phyloP scores from a whole-genome alignment of 2,113 vertebrate species.

The Thomomys bottae region DNA sequence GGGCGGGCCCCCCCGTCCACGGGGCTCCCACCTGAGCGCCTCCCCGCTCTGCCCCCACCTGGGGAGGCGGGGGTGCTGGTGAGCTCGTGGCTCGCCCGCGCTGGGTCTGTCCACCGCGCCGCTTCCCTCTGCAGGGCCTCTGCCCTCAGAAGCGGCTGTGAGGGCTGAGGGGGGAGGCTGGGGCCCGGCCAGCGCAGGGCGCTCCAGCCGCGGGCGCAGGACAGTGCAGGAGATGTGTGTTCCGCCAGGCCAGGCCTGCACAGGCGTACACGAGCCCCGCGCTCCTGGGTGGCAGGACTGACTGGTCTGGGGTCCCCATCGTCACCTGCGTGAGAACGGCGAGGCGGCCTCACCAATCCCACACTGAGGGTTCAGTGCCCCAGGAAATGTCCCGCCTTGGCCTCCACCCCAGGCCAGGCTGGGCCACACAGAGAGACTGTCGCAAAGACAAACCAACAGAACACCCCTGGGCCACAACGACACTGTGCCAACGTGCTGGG shows the following conservation, averaged over 20 bases:
- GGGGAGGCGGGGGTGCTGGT: too few species aligned
- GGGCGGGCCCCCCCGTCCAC: not conserved
- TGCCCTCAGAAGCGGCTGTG: not conserved
- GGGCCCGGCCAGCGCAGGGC: not conserved
- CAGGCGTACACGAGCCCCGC: not conserved
- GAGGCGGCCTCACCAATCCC: too few species aligned
- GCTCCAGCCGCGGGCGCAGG: not conserved
- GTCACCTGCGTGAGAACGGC: too few species aligned
- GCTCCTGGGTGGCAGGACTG: not conserved
- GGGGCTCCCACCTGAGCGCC: not conserved
- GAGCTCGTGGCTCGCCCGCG: too few species aligned
- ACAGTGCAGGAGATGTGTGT: not conserved
- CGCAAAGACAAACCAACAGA: not conserved
- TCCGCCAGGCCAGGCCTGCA: not conserved
- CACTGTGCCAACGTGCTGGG: not conserved
- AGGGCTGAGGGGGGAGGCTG: too few species aligned
- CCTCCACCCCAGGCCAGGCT: not conserved
- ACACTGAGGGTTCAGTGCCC: constrained; percentile 24
- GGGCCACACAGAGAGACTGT: not conserved
- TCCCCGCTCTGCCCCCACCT: too few species aligned
- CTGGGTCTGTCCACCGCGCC: too few species aligned
- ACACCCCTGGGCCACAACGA: not conserved
- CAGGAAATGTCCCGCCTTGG: not conserved
- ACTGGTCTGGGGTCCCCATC: too few species aligned
- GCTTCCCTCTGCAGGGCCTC: not conserved